These are phyloP conservation scores for Mola mola DNA, from an alignment of 2,113 vertebrate genomes.

Conservation along the genomic window DNA sequence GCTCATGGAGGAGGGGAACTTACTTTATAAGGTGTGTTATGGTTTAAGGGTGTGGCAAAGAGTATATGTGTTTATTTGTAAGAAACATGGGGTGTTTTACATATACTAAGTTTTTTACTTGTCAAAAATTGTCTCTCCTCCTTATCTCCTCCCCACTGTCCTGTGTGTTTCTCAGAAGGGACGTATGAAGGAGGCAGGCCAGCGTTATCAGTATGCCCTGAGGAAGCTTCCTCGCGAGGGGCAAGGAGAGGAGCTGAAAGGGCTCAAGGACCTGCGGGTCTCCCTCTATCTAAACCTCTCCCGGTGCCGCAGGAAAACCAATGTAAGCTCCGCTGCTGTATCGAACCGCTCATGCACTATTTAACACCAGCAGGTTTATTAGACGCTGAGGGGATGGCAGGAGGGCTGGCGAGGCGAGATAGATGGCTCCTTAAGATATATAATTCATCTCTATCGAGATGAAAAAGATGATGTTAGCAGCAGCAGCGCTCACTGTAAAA, in stretches of 20 bases:
- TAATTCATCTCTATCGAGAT: slow-evolving; percentile 47
- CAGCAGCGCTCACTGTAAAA: slow-evolving; percentile 15
- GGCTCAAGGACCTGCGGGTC: slow-evolving; percentile 92
- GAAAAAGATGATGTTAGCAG: slow-evolving; percentile 28
- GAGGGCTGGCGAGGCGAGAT: slow-evolving; percentile 21
- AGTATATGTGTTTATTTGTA: neutral
- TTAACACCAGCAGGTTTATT: slow-evolving; percentile 49
- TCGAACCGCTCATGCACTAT: slow-evolving; percentile 58
- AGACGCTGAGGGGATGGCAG: slow-evolving; percentile 29
- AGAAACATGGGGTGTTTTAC: neutral
- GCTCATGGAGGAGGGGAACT: slow-evolving; percentile 97
- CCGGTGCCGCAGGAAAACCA: slow-evolving; percentile 97
- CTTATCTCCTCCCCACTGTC: neutral
- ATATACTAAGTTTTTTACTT: neutral
- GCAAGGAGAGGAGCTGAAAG: slow-evolving; percentile 92
- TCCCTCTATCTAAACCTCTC: slow-evolving; percentile 96
- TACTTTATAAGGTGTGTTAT: slow-evolving; percentile 90
- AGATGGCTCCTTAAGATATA: slow-evolving; percentile 42
- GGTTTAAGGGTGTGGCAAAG: neutral
- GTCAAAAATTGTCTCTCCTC: slow-evolving; percentile 1
- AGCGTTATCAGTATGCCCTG: slow-evolving; percentile 96
- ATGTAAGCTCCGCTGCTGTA: slow-evolving; percentile 81
- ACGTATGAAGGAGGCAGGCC: slow-evolving; percentile 97
- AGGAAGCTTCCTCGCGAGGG: slow-evolving; percentile 95
- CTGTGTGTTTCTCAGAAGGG: slow-evolving; percentile 86